Conservation (phyloP, 2,888 invertebrate genomes). For the Neoascia interrupta region DNA sequence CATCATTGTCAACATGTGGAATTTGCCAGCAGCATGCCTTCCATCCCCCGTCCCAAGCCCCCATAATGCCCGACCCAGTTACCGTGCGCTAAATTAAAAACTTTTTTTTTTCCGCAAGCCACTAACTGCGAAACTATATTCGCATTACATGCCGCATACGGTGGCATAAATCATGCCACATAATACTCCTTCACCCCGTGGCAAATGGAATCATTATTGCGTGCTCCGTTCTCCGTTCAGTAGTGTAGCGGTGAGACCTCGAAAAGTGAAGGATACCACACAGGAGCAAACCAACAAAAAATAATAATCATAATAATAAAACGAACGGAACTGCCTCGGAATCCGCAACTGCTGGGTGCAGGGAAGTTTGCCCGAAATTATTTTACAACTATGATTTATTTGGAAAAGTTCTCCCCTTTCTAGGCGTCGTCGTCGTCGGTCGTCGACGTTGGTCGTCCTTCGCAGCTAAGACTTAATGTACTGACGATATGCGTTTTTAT, state of each 20-base stretch:
- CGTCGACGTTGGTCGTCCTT: too few relatives aligned
- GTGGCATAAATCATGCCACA: slow-evolving; percentile 56
- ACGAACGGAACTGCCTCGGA: slow-evolving; percentile 34
- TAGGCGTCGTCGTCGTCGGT: too few relatives aligned
- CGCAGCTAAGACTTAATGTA: slow-evolving; percentile 32
- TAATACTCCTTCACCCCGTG: slow-evolving; percentile 51
- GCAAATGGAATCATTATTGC: slow-evolving; percentile 55
- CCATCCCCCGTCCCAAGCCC: neutral
- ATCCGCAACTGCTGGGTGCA: slow-evolving; percentile 3
- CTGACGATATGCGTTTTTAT: slow-evolving; percentile 36
- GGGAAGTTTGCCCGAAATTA: slow-evolving; percentile 42
- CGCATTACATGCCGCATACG: slow-evolving; percentile 46
- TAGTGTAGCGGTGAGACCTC: slow-evolving; percentile 30
- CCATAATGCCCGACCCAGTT: slow-evolving; percentile 14
- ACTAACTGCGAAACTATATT: slow-evolving; percentile 52
- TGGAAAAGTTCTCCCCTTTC: slow-evolving; percentile 47
- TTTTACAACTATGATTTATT: slow-evolving; percentile 58
- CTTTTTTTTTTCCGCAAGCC: slow-evolving; percentile 26
- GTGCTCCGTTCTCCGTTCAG: slow-evolving; percentile 16
- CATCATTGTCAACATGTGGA: slow-evolving; percentile 62
- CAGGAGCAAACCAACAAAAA: slow-evolving; percentile 37
- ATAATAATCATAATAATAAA: slow-evolving; percentile 60
- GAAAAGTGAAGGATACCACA: slow-evolving; percentile 42
- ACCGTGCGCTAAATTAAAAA: slow-evolving; percentile 53
- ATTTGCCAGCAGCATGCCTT: slow-evolving; percentile 19